Evolutionary conservation across 2,888 invertebrate genomes (phyloP), one percentile per base, ranked within the genome.

Genomic region (Drosophila bunnanda): DNA sequence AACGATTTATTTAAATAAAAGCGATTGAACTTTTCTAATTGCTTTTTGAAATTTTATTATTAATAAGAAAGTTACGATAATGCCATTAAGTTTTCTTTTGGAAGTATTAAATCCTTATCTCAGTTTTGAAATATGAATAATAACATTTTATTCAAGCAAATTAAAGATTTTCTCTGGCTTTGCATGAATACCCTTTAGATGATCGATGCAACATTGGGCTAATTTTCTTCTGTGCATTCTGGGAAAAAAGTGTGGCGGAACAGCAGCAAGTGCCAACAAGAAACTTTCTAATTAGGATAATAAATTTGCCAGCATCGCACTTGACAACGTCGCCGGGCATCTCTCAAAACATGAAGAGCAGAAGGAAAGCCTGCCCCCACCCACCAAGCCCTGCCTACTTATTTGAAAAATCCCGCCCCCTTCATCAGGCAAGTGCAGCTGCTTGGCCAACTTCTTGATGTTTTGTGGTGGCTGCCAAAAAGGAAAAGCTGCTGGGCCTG

Each of bases 261-360:
- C 30, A 36, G 58, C 54, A 50, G 57, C 59, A 77, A 83, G 88
- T 78, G 89, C 72, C 82, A 84, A 88, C 82, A 89, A 83, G 75
- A 88, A 81, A 80, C 84, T 87, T 84, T 91, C 84, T 91, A 91
- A 91, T 91, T 90, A 90, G 89, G 79, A 79, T 83, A 85, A 91
- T 91, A 91, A 91, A 91, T 91, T 88, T 88, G 57, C 70, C 73
- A 76, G 77, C 78, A 82, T 71, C 82, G 88, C 81, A 86, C 85
- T 85, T 80, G 83, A 89, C 86, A 82, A 73, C 82, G 76, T 84
- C 74, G 85, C 62, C 77, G 67, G 65, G 62, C 70, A 78, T 77
- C 70, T 78, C 75, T 74, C 82, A 67, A 72, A 76, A 78, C 80
- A 84, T 75, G 85, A 70, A 58, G 58, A 64, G 41, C 77, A 75